Base-by-base conservation (phyloP, 2,888 invertebrate species). In the Acleris literana region DNA sequence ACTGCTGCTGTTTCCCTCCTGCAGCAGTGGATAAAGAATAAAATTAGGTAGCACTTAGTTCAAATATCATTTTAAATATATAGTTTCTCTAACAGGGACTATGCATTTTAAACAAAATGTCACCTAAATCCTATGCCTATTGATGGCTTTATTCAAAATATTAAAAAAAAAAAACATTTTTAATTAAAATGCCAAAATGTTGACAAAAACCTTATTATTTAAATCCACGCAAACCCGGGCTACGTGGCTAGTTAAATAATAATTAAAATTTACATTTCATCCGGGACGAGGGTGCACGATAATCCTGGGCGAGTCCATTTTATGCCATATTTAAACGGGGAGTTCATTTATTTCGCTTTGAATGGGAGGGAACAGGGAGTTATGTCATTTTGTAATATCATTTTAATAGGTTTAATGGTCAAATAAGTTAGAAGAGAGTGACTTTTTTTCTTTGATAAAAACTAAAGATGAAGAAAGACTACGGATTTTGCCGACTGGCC, bases 191-290 rank as follows among this genome's bases (percentile, higher is more conserved):
- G 16, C 11, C 22, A n/a, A 18, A 20, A 4, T 56, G 20, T 20
- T 20, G 18, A 3, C 59, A 49, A 60, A 64, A 65, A 56, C 55
- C 20, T 44, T 56, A 55, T 60, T 64, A 65, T 65, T 54, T 55
- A 61, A 65, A 65, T 65, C 65, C 59, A 33, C 55, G 46, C 55
- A 46, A 60, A 60, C 55, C 65, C 60, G 11, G 48, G 55, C 18
- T 39, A 25, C 29, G 60, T n/a, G 29, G 60, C 60, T 61, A 65
- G 65, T 65, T 61, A 65, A 61, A 65, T 65, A 65, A 65, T 65
- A 61, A 65, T 65, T 65, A 61, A 65, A 65, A 65, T 65, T 65
- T 65, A 65, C 65, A 65, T 65, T 61, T 65, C 60, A 56, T 46
- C 65, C 60, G 55, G 43, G 64, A 48, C n/a, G 54, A 39, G 62